These are phyloP conservation scores for Euphydryas editha DNA, from an alignment of 2,888 invertebrate species.

Conservation along the genomic window DNA sequence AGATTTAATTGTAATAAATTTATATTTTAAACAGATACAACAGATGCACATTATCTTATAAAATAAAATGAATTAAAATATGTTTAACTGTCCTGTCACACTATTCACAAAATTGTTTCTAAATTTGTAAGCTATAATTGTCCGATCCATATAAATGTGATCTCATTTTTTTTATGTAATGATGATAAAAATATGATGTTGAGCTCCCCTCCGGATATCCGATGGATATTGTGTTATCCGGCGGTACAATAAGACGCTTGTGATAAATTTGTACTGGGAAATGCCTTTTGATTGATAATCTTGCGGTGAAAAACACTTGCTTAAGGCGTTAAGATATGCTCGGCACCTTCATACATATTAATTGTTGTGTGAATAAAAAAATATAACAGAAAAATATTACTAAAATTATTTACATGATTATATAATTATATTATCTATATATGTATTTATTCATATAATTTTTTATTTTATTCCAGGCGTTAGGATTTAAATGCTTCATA, in stretches of 20 bases:
- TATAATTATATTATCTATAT: too few relatives aligned
- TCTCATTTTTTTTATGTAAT: conserved; percentile 72
- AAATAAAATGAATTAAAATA: too few relatives aligned
- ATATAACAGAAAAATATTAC: too few relatives aligned
- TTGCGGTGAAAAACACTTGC: conserved; percentile 46
- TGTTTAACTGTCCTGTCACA: too few relatives aligned
- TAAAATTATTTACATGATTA: too few relatives aligned
- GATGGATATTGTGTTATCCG: conserved; percentile 81
- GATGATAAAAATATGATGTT: conserved; percentile 83
- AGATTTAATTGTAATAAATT: too few relatives aligned
- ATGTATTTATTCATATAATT: too few relatives aligned
- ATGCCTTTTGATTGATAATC: conserved; percentile 79
- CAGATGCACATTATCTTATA: too few relatives aligned
- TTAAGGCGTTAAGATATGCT: not conserved
- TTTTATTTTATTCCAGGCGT: too few relatives aligned
- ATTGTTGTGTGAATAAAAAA: not conserved
- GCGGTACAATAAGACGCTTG: conserved; percentile 72
- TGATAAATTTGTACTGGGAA: conserved; percentile 80
- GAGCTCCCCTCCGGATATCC: conserved; percentile 81
- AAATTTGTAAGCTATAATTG: not conserved
- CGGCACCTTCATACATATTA: conserved; percentile 3
- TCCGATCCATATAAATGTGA: conserved; percentile 50
- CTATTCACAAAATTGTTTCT: too few relatives aligned
- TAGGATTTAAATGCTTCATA: too few relatives aligned
- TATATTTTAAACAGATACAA: too few relatives aligned